Percentiles rank a stretch among this genome's conserved stretches.
Conservation (phyloP, 2,888 invertebrate genomes). For the Agrilus biguttatus region DNA sequence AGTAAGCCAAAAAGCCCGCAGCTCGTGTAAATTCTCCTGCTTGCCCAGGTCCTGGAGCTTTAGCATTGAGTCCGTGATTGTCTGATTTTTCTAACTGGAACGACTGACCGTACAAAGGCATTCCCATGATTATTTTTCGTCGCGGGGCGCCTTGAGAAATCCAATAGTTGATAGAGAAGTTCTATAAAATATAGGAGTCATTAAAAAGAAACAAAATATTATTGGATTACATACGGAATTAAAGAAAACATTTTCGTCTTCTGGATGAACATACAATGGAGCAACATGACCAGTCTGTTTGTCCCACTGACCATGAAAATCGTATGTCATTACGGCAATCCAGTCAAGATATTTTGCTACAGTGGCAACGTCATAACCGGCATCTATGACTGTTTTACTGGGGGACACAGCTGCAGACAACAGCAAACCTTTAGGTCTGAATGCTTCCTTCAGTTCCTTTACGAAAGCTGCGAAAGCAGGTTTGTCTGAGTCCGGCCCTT, state of each 20-base stretch:
- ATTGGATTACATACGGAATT: slow-evolving; percentile 50
- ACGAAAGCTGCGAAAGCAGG: slow-evolving; percentile 62
- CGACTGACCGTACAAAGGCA: slow-evolving; percentile 80
- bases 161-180: slow-evolving; percentile 83
- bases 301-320: slow-evolving; percentile 87
- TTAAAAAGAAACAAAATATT: neutral
- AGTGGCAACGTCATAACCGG: slow-evolving; percentile 66
- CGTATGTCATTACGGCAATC: slow-evolving; percentile 88
- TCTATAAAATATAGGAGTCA: slow-evolving; percentile 34
- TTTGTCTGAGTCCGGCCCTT: slow-evolving; percentile 74
- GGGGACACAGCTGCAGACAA: slow-evolving; percentile 78
- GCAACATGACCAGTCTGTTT: slow-evolving; percentile 83
- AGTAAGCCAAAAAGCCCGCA: slow-evolving; percentile 76
- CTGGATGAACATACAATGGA: slow-evolving; percentile 67
- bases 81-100: slow-evolving; percentile 52
- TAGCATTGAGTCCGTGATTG: slow-evolving; percentile 55
- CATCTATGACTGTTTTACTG: slow-evolving; percentile 75
- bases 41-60: slow-evolving; percentile 62
- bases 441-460: slow-evolving; percentile 48
- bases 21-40: slow-evolving; percentile 77
- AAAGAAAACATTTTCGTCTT: slow-evolving; percentile 68
- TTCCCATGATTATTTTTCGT: slow-evolving; percentile 72
- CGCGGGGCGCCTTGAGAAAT: slow-evolving; percentile 70
- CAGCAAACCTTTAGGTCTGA: slow-evolving; percentile 36
- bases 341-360: slow-evolving; percentile 67